Evolutionary conservation across 2,888 invertebrate genomes (phyloP).

Genomic region (Hydrotaea cyrtoneurina): DNA sequence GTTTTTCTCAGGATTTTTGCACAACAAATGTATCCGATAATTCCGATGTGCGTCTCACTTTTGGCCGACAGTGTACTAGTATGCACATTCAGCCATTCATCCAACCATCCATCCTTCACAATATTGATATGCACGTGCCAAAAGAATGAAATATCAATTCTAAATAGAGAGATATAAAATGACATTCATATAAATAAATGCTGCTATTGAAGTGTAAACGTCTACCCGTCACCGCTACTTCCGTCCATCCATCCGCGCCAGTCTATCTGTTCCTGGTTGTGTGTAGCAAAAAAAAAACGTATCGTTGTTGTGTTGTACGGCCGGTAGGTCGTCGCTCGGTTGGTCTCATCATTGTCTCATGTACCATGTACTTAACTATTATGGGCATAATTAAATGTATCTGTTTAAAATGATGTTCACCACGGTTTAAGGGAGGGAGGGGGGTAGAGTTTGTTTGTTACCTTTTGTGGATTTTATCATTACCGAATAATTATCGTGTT

Average conservation of each 20-base stretch:
- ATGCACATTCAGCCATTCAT: too few relatives aligned
- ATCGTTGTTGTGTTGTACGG: constrained; percentile 9
- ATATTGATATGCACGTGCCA: constrained; percentile 58
- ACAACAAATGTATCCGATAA: too few relatives aligned
- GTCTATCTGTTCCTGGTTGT: background rate
- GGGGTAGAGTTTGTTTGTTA: constrained; percentile 54
- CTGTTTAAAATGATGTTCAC: constrained; percentile 57
- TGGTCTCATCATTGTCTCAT: constrained; percentile 1
- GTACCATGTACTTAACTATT: background rate
- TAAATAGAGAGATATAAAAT: constrained; percentile 62
- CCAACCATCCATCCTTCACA: background rate
- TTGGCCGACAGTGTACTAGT: background rate
- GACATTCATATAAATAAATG: constrained; percentile 57
- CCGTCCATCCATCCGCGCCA: background rate
- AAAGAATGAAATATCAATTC: constrained; percentile 63
- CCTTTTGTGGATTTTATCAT: constrained; percentile 67
- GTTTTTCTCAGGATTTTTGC: too few relatives aligned
- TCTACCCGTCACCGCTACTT: background rate
- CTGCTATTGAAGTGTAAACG: constrained; percentile 31
- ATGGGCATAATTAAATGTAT: constrained; percentile 63
- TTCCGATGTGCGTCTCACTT: background rate
- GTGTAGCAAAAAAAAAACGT: constrained; percentile 13
- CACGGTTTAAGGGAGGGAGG: constrained; percentile 4
- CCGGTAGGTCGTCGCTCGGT: background rate
- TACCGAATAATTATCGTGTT: constrained; percentile 65